A percentile compares a stretch with the other conserved stretches of the same genome.
Evolutionary conservation across 2,888 invertebrate species (phyloP).

Genomic region (Drosophila suboccidentalis): DNA sequence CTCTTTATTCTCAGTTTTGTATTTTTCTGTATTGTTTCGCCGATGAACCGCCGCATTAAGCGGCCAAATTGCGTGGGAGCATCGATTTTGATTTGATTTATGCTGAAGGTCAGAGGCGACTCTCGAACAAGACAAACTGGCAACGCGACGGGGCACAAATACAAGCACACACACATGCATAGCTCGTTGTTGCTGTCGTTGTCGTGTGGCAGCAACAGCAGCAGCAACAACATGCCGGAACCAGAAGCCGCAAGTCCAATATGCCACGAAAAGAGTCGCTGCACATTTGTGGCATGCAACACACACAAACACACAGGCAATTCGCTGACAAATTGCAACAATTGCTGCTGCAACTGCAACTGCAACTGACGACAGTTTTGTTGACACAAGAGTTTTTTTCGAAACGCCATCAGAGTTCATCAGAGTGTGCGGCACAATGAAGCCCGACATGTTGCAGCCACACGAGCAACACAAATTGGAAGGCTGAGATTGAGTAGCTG

Average conservation of each 20-base stretch:
- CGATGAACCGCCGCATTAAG: constrained; percentile 48
- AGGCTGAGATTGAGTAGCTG: neutral
- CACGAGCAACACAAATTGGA: neutral
- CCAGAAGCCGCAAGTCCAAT: constrained; percentile 41
- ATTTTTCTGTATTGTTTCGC: constrained; percentile 46
- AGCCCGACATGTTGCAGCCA: constrained; percentile 8
- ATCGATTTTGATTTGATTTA: constrained; percentile 67
- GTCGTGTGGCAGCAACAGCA: constrained; percentile 29
- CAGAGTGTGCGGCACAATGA: constrained; percentile 8
- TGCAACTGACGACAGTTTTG: constrained; percentile 47
- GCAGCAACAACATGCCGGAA: constrained; percentile 39
- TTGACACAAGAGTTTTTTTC: constrained; percentile 10
- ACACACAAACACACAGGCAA: neutral
- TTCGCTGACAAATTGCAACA: constrained; percentile 19
- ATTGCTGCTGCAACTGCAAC: constrained; percentile 24
- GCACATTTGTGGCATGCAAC: constrained; percentile 12
- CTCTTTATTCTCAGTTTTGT: constrained; percentile 28
- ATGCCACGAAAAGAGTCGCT: constrained; percentile 27
- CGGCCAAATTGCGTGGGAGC: constrained; percentile 64
- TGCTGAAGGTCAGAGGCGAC: constrained; percentile 64
- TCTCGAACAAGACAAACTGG: constrained; percentile 2
- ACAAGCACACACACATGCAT: neutral
- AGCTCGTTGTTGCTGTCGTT: constrained; percentile 17
- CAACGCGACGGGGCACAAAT: constrained; percentile 14
- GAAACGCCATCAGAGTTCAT: constrained; percentile 5